Percentiles rank a stretch among this genome's conserved stretches.
Evolutionary conservation across 2,797 vertebrate genomes (phyloP).

Genomic region (Diceros bicornis): DNA sequence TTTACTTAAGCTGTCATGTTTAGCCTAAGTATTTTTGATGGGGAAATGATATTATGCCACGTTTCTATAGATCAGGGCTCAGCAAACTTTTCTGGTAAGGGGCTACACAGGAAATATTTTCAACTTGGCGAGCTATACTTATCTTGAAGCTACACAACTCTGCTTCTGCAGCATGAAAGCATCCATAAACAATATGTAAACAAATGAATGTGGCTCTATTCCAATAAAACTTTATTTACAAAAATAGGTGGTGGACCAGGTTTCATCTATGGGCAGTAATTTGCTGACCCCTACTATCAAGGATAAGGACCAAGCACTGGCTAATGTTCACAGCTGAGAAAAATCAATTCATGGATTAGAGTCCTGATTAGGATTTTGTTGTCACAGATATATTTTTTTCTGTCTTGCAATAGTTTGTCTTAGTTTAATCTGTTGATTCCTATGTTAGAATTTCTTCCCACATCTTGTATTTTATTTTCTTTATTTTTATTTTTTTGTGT

Average conservation of each 20-base stretch:
- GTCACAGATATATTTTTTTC: not conserved
- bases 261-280: not conserved
- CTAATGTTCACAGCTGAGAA: constrained; percentile 4
- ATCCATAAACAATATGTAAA: not conserved
- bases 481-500: no score
- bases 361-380: not conserved
- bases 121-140: not conserved
- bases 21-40: constrained; percentile 21
- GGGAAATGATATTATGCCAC: not conserved
- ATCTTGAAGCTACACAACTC: not conserved
- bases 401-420: constrained; percentile 35
- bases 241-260: not conserved
- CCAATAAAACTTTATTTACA: constrained; percentile 57
- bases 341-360: constrained; percentile 2
- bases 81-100: constrained; percentile 10
- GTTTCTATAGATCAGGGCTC: not conserved
- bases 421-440: constrained; percentile 27
- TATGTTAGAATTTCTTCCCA: constrained; percentile 7
- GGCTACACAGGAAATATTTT: constrained; percentile 26
- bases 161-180: not conserved
- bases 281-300: not conserved
- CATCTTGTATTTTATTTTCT: constrained; percentile 31
- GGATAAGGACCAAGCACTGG: not conserved
- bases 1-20: not conserved
- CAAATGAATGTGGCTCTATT: not conserved